Conservation (phyloP, 1,140 invertebrate species). For the Portunus trituberculatus region DNA sequence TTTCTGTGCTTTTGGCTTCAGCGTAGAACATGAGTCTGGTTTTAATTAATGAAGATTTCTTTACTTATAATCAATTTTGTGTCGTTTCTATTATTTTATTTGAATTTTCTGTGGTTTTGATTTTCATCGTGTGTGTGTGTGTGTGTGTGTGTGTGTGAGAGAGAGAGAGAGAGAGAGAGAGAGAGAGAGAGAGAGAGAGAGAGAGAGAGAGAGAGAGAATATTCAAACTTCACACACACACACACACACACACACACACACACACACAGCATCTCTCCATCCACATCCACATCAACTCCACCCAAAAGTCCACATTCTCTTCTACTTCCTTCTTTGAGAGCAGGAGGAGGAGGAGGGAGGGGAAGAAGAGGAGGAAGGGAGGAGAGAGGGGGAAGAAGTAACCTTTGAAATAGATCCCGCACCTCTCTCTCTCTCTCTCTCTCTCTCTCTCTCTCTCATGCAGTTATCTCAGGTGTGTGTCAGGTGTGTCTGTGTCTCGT, state of each 20-base stretch:
- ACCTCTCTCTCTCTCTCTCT: not conserved
- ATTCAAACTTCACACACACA: not conserved
- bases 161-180: not conserved
- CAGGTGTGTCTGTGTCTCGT: not conserved
- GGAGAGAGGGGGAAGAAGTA: not conserved
- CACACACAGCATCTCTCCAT: not conserved
- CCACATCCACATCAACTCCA: not conserved
- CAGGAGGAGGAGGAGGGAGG: not conserved
- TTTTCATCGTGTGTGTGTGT: not conserved
- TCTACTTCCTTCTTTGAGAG: not conserved
- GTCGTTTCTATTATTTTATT: too few relatives aligned
- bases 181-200: not conserved
- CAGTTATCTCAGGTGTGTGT: not conserved
- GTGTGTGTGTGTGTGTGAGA: not conserved
- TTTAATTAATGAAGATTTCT: too few relatives aligned
- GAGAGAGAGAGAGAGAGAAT: not conserved
- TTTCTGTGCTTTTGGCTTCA: too few relatives aligned
- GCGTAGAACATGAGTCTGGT: too few relatives aligned
- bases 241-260: slow-evolving; percentile 41
- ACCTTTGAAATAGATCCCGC: not conserved
- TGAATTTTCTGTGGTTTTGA: too few relatives aligned
- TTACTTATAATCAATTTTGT: too few relatives aligned
- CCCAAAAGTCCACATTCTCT: not conserved
- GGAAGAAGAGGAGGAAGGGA: not conserved
- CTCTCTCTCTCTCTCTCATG: not conserved